Evolutionary conservation across 1,140 invertebrate genomes (phyloP), one percentile per base, ranked within the genome.

Genomic region (Panulirus ornatus): DNA sequence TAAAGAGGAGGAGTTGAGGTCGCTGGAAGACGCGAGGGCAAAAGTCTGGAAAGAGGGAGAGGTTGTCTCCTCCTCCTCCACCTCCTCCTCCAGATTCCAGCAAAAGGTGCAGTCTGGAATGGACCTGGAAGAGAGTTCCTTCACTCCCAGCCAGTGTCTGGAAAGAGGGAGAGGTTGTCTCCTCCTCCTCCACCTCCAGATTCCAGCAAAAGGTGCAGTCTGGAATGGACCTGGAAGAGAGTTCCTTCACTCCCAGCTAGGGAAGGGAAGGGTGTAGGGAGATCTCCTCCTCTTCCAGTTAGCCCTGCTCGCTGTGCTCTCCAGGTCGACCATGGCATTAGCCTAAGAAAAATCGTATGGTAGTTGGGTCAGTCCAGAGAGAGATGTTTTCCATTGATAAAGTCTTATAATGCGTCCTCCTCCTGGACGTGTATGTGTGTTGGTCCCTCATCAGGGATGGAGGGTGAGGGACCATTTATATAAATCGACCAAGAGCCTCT

Each of bases 231-330:
- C 36, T 16, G 3, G 3, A 30, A 11, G 16, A 71, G 70, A n/a
- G 44, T 47, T 71, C 70, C 70, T 70, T 71, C 70, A 71, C 11
- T 71, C 36, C 70, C 70, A 71, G 70, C 70, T n/a, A n/a, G n/a
- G n/a, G 8, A 22, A 22, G 2, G 27, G 2, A 30, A 71, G 0
- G 27, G 66, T 1, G 8, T 11, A 22, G 27, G n/a, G n/a, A n/a
- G n/a, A n/a, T n/a, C n/a, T n/a, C n/a, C n/a, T n/a, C n/a, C n/a
- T n/a, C n/a, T n/a, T n/a, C n/a, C n/a, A 2, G n/a, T n/a, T n/a
- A n/a, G n/a, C n/a, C n/a, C n/a, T n/a, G 19, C 3, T 16, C 16
- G 5, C 1, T n/a, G 70, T 27, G 36, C 70, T 71, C 27, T 47
- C 70, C 22, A 16, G 3, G 11, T 71, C 70, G 22, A 27, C 22